phyloP scores from a whole-genome alignment of 2,797 vertebrate genomes.

The Pelodytes ibericus region DNA sequence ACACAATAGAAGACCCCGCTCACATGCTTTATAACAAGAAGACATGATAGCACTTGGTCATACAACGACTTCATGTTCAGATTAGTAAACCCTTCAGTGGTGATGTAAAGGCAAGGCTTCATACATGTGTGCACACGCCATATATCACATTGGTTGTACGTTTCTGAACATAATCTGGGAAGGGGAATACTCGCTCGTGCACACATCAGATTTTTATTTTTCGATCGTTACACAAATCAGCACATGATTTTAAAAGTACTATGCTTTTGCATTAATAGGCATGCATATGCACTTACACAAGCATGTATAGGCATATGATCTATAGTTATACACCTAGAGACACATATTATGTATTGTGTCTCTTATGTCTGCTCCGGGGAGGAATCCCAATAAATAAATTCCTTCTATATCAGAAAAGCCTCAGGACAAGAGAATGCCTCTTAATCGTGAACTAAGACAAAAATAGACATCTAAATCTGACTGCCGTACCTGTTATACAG shows the following conservation, averaged over 20 bases:
- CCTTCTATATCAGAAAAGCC: slow-evolving; percentile 13
- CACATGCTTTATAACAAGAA: not conserved
- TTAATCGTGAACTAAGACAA: slow-evolving; percentile 11
- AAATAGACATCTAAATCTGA: not conserved
- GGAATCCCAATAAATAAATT: slow-evolving; percentile 27
- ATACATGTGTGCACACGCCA: not conserved
- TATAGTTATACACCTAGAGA: not conserved
- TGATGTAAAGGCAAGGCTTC: not conserved
- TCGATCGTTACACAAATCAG: too few species aligned
- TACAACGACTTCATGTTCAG: not conserved
- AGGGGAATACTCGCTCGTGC: too few species aligned
- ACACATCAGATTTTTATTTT: not conserved
- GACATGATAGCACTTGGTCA: not conserved
- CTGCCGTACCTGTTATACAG: slow-evolving; percentile 26
- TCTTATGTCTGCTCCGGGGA: slow-evolving; percentile 6
- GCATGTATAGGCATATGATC: not conserved
- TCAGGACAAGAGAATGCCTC: slow-evolving; percentile 31
- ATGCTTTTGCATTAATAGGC: not conserved
- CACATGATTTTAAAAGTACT: too few species aligned
- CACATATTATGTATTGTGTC: not conserved
- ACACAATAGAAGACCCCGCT: too few species aligned
- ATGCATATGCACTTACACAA: not conserved
- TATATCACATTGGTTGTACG: not conserved
- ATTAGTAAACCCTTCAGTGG: not conserved
- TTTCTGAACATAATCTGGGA: too few species aligned